Evolutionary conservation across 2,797 vertebrate species (phyloP).

Genomic region (Thaleichthys pacificus): DNA sequence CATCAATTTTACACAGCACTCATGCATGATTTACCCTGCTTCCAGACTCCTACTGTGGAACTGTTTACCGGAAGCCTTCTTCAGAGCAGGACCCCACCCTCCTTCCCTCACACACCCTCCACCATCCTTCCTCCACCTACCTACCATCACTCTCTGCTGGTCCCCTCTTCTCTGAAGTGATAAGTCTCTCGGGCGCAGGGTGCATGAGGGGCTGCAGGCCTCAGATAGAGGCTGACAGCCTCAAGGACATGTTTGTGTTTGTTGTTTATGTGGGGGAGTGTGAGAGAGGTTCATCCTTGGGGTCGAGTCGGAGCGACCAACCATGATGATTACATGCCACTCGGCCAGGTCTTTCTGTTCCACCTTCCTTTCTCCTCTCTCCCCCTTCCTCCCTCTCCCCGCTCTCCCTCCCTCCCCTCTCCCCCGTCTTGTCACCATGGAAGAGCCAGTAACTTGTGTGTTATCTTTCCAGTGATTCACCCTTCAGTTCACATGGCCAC

Average conservation of each 20-base stretch:
- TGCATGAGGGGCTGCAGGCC: conserved; percentile 64
- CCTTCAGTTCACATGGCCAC: conserved; percentile 54
- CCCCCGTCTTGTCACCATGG: conserved; percentile 23
- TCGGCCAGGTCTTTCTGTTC: not conserved
- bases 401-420: conserved; percentile 24
- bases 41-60: conserved; percentile 24
- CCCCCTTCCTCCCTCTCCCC: not conserved
- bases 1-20: conserved; percentile 66
- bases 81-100: conserved; percentile 17
- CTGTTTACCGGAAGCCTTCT: conserved; percentile 34
- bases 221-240: conserved; percentile 65
- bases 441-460: conserved; percentile 64
- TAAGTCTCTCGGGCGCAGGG: conserved; percentile 63
- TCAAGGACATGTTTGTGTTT: conserved; percentile 58
- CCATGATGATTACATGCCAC: conserved; percentile 62
- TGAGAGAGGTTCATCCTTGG: conserved; percentile 54
- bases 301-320: conserved; percentile 52
- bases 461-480: conserved; percentile 65
- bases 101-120: not conserved
- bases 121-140: not conserved
- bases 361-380: too few relatives aligned
- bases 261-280: conserved; percentile 35
- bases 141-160: conserved; percentile 28
- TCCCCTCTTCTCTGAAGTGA: conserved; percentile 59
- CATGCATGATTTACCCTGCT: conserved; percentile 63